phyloP scores from a whole-genome alignment of 1,140 invertebrate genomes.

The Drosophila miranda region DNA sequence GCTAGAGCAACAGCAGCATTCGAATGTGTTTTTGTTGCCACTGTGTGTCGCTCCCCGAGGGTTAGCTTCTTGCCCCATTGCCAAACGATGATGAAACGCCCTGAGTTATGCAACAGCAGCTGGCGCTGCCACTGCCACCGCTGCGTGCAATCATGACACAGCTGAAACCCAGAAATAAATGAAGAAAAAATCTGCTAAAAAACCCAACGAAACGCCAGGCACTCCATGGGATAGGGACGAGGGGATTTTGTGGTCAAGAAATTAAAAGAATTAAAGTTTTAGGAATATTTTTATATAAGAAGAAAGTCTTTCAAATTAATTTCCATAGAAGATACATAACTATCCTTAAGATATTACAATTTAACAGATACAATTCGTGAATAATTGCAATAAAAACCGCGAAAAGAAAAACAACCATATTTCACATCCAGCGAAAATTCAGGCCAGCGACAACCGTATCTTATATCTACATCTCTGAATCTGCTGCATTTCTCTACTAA shows the following conservation, averaged over 20 bases:
- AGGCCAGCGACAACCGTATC: not conserved
- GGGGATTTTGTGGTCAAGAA: too few species aligned
- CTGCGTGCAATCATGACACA: conserved; percentile 36
- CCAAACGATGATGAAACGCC: conserved; percentile 29
- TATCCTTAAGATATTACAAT: too few species aligned
- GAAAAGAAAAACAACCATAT: not conserved
- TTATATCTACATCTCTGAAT: not conserved
- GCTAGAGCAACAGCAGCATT: conserved; percentile 46
- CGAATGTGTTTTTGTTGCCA: conserved; percentile 43
- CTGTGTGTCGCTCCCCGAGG: conserved; percentile 15
- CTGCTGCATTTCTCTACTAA: not conserved
- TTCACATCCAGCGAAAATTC: not conserved
- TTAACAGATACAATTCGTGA: too few species aligned
- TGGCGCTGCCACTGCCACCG: conserved; percentile 14
- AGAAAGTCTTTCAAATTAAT: too few species aligned
- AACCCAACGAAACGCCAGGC: not conserved
- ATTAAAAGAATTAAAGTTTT: too few species aligned
- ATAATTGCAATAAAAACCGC: too few species aligned
- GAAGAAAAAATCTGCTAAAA: not conserved
- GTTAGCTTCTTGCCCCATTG: conserved; percentile 18
- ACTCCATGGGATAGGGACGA: too few species aligned
- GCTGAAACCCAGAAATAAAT: conserved; percentile 8
- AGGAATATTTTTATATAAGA: too few species aligned
- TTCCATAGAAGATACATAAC: too few species aligned
- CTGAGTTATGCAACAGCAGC: conserved; percentile 43